Percentiles rank a stretch among this genome's conserved stretches.
These are phyloP conservation scores for Strix occidentalis DNA, from an alignment of 2,797 vertebrate genomes.

Conservation along the genomic window DNA sequence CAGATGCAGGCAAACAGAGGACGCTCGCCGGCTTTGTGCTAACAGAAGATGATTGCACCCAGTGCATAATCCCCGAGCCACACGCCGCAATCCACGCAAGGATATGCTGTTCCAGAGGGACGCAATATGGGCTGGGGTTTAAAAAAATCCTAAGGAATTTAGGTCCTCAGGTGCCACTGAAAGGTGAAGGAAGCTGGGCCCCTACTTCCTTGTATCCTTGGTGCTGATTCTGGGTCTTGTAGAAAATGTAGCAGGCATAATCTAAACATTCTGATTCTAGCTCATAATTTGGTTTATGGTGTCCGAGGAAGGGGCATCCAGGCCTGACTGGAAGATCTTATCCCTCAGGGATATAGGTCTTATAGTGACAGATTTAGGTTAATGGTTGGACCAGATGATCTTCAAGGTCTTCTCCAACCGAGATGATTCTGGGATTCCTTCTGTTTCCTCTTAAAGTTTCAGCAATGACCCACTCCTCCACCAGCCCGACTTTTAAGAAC, in stretches of 20 bases:
- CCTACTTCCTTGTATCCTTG: not conserved
- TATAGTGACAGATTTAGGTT: not conserved
- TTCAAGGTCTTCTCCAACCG: too few species aligned
- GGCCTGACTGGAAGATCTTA: not conserved
- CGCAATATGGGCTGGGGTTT: not conserved
- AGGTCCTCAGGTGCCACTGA: not conserved
- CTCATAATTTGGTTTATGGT: not conserved
- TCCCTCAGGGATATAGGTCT: not conserved
- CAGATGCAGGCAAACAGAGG: not conserved
- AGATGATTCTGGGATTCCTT: too few species aligned
- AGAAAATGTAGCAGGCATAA: not conserved
- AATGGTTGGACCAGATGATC: too few species aligned
- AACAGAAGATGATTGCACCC: not conserved
- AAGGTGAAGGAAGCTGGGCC: not conserved
- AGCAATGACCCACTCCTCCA: too few species aligned
- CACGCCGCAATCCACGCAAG: accelerated
- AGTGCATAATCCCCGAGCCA: not conserved
- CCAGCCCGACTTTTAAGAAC: not conserved
- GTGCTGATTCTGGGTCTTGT: not conserved
- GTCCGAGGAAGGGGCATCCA: not conserved
- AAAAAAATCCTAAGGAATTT: not conserved
- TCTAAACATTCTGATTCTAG: not conserved
- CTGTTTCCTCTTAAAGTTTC: not conserved
- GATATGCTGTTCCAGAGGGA: not conserved
- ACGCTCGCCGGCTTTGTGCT: not conserved